These are phyloP conservation scores for Pherbina coryleti DNA, from an alignment of 2,888 invertebrate species.

Conservation along the genomic window DNA sequence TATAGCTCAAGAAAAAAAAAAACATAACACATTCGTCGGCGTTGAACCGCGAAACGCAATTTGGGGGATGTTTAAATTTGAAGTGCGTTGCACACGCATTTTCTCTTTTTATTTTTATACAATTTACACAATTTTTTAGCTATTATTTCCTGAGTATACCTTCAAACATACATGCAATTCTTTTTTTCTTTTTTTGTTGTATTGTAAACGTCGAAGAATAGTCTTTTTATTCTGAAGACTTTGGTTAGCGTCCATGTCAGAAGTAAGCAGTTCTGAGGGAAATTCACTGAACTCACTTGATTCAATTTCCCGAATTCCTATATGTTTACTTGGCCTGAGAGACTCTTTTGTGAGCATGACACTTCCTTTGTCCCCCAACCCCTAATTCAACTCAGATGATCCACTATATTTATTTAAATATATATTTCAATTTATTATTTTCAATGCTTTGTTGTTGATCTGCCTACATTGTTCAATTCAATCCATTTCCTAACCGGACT, in stretches of 20 bases:
- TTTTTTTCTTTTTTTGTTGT: neutral
- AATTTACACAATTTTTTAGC: slow-evolving; percentile 5
- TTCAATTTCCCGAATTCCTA: neutral
- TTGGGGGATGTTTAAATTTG: slow-evolving; percentile 29
- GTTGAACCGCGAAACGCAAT: slow-evolving; percentile 37
- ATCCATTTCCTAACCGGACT: neutral
- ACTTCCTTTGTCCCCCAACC: neutral
- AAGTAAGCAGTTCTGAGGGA: neutral
- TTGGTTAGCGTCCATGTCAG: no score
- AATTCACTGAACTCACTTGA: neutral
- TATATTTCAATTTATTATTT: no score
- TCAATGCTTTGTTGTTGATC: neutral
- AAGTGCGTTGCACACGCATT: slow-evolving; percentile 15
- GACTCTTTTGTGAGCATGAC: no score
- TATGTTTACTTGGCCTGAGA: neutral
- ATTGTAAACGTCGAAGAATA: neutral
- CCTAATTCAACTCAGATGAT: neutral
- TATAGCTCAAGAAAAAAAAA: neutral
- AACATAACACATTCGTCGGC: slow-evolving; percentile 20
- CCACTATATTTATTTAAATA: no score
- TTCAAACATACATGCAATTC: neutral
- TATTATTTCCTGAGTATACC: neutral
- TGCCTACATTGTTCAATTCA: no score
- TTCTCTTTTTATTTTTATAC: no score
- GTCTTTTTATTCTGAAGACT: neutral